Evolutionary conservation across 1,140 invertebrate genomes (phyloP), one percentile per base, ranked within the genome.

Genomic region (Oedothorax gibbosus): DNA sequence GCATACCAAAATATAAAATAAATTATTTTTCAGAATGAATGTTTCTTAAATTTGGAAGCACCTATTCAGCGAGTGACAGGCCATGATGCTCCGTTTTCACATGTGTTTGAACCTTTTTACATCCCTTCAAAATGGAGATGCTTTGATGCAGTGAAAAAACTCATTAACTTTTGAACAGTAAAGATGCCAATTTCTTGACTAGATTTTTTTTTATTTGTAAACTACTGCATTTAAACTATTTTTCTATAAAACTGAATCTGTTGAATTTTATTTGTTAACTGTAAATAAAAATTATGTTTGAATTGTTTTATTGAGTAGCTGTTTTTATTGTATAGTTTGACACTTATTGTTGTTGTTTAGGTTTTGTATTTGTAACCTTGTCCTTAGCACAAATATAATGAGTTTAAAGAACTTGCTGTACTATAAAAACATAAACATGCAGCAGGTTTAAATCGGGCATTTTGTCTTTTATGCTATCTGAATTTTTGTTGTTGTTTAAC

Each of bases 51-150:
- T 89, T 92, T 99, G 82, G 97, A 99, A 91, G 96, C 98, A 9
- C 98, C 98, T 0, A 92, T 99, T 15, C 91, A 93, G 69, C 92
- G 98, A 89, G 95, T 99, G 5, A 94, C 96, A 68, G 98, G 98
- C n/a, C 98, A 96, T 92, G 98, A 99, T 91, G 97, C 97, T 7
- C 98, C 98, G 5, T 99, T 99, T 91, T 96, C 98, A 9, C 96
- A 98, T 91, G 93, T 99, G 6, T 98, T 95, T 90, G 98, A 99
- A 90, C 94, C 95, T 0, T 98, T 99, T 90, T 99, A 99, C 90
- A 89, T 99, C 81, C 98, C 98, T 7, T 94, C 96, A 88, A 98
- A 97, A 89, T 98, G 96, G 94, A 92, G 96, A 73, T 98, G 96
- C 89, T 92, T 97, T 72, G 93, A 96, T 78, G 95, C 94, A 12